Percentiles rank a stretch among this genome's conserved stretches.
phyloP scores from a whole-genome alignment of 2,888 invertebrate genomes.

The Melikaiella ostensackeni region DNA sequence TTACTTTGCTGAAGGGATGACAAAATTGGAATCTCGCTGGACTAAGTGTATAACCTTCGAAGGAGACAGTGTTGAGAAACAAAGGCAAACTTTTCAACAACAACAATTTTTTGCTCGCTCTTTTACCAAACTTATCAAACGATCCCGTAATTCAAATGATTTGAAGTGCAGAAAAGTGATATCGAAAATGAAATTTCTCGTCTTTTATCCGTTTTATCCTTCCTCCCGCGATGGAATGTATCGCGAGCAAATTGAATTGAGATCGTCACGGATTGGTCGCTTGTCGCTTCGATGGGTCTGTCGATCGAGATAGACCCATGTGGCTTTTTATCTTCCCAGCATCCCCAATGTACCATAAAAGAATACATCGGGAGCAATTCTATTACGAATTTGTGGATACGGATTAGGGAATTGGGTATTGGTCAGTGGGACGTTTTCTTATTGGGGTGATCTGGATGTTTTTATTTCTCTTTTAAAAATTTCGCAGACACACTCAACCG shows the following conservation, averaged over 20 bases:
- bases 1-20: too few relatives aligned
- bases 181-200: not conserved
- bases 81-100: too few relatives aligned
- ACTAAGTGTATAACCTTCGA: too few relatives aligned
- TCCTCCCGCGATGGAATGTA: not conserved
- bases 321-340: constrained; percentile 35
- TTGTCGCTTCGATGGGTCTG: constrained; percentile 22
- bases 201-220: not conserved
- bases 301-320: constrained; percentile 39
- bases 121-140: too few relatives aligned
- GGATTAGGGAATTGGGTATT: constrained; percentile 28
- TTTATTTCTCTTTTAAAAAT: not conserved
- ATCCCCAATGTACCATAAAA: constrained; percentile 40
- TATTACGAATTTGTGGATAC: constrained; percentile 34
- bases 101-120: too few relatives aligned
- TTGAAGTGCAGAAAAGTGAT: not conserved
- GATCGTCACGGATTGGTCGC: constrained; percentile 34
- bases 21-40: too few relatives aligned
- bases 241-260: constrained; percentile 28
- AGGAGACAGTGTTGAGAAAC: too few relatives aligned
- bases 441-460: not conserved
- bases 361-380: constrained; percentile 31
- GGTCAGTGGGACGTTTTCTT: not conserved
- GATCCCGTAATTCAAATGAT: too few relatives aligned
- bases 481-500: too few relatives aligned